Conservation (phyloP, 2,797 vertebrate species). For the Gambelia wislizenii region DNA sequence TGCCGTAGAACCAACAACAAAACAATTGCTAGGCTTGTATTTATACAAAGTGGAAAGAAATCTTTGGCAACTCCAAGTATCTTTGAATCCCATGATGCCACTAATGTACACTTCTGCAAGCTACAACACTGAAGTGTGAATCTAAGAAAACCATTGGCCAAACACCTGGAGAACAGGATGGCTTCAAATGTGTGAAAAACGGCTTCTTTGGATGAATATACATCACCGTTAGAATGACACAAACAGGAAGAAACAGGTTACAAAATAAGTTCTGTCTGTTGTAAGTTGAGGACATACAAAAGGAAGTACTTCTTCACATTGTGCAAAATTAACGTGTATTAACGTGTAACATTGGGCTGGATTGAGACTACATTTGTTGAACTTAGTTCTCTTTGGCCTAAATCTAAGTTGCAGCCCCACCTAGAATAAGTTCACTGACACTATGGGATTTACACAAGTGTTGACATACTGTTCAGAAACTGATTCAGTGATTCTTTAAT, state of each 20-base stretch:
- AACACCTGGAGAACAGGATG: background rate
- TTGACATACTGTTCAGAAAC: too few species aligned
- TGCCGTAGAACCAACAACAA: constrained; percentile 68
- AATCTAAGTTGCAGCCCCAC: too few species aligned
- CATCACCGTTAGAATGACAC: constrained; percentile 18
- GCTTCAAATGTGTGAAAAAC: constrained; percentile 11
- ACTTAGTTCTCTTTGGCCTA: background rate
- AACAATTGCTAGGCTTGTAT: constrained; percentile 77
- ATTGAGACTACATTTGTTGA: background rate
- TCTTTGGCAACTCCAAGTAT: constrained; percentile 66
- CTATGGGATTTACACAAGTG: too few species aligned
- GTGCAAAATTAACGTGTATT: background rate
- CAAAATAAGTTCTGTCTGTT: background rate
- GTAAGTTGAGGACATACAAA: background rate
- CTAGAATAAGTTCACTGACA: too few species aligned
- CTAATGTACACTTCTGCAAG: constrained; percentile 63
- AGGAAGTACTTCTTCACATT: background rate
- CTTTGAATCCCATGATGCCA: constrained; percentile 60
- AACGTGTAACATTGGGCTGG: background rate
- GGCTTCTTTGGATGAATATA: constrained; percentile 47
- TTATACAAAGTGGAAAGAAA: constrained; percentile 61
- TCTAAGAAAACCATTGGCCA: constrained; percentile 41
- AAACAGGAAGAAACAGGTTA: constrained; percentile 25
- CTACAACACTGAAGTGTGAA: constrained; percentile 28
- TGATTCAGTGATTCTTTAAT: too few species aligned